Conservation (phyloP, 2,113 vertebrate species). For the Zosterops hypoxanthus region DNA sequence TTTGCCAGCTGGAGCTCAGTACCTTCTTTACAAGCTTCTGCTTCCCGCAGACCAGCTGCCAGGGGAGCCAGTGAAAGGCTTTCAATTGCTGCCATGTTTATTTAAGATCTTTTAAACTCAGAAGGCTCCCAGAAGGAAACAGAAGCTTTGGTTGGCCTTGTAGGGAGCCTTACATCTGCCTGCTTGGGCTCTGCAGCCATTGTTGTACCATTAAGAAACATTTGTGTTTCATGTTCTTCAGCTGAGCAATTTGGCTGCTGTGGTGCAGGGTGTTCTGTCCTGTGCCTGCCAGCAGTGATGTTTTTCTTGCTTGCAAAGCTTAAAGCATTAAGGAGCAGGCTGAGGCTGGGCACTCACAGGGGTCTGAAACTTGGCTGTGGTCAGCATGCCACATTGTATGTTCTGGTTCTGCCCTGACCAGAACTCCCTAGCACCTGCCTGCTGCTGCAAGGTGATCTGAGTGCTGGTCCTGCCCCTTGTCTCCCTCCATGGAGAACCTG, state of each 20-base stretch:
- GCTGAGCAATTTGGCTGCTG: background rate
- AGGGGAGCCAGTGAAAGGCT: background rate
- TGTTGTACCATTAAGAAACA: background rate
- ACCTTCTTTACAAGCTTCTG: conserved; percentile 21
- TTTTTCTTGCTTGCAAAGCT: background rate
- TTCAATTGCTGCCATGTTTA: background rate
- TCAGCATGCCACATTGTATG: background rate
- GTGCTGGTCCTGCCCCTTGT: background rate
- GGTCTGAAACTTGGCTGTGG: background rate
- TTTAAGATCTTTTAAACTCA: background rate
- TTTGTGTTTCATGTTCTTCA: background rate
- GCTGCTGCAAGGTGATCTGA: background rate
- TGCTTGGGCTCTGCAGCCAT: background rate
- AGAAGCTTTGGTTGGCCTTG: conserved; percentile 5
- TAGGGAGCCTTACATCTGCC: background rate
- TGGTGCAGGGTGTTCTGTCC: background rate
- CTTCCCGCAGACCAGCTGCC: background rate
- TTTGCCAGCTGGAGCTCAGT: conserved; percentile 41
- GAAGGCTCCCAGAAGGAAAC: background rate
- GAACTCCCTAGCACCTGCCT: background rate
- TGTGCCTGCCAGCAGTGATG: background rate
- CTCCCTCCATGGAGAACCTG: background rate
- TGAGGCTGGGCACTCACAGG: background rate
- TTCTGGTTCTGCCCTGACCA: background rate
- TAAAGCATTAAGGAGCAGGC: background rate